Evolutionary conservation across 1,140 invertebrate genomes (phyloP).

Genomic region (Mylabris phalerata): DNA sequence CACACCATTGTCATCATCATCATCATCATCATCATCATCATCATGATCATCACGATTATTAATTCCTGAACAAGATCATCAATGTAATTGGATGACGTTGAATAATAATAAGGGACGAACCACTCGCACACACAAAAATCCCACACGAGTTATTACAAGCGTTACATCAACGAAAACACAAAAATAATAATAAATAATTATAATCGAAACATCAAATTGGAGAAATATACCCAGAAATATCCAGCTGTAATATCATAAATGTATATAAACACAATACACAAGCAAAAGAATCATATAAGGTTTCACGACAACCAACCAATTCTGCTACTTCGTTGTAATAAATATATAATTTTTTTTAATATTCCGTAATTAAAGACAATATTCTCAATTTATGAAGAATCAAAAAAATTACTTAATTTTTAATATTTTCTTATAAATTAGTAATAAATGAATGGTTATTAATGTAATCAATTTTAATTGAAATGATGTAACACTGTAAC

Average conservation of each 20-base stretch:
- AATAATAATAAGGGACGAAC: slow-evolving; percentile 30
- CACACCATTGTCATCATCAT: too few species aligned
- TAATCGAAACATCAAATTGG: background rate
- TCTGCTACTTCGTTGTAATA: background rate
- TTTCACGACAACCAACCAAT: background rate
- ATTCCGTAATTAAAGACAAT: too few species aligned
- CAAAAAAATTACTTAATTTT: too few species aligned
- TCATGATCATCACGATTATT: slow-evolving; percentile 8
- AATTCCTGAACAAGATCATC: slow-evolving; percentile 40
- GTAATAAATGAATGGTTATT: too few species aligned
- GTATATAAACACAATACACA: background rate
- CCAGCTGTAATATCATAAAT: background rate
- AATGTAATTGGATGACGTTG: slow-evolving; percentile 5
- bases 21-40: too few species aligned
- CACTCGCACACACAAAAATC: slow-evolving; percentile 34
- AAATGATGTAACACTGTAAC: slow-evolving; percentile 17
- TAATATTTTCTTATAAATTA: too few species aligned
- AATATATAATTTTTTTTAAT: too few species aligned
- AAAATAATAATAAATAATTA: background rate
- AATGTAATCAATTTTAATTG: too few species aligned
- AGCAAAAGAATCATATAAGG: background rate
- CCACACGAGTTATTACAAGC: slow-evolving; percentile 18
- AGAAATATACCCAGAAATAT: too few species aligned
- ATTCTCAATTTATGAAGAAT: background rate
- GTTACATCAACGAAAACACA: slow-evolving; percentile 15